Evolutionary conservation across 2,888 invertebrate species (phyloP), one percentile per base, ranked within the genome.

Genomic region (Sinotaia quadrata): DNA sequence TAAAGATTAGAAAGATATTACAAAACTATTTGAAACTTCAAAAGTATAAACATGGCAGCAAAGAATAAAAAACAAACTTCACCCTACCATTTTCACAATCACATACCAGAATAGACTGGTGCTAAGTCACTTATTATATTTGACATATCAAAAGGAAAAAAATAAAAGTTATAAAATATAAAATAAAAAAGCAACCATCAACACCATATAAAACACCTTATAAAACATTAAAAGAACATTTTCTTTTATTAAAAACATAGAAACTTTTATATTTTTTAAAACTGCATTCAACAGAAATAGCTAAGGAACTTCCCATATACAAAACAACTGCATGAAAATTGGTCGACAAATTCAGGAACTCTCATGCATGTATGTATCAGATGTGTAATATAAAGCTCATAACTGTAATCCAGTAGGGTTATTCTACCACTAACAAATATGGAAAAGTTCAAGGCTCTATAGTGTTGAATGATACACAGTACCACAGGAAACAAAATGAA

Each of bases 201-300:
- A 79, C 75, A 76, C 73, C 71, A 75, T n/a, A n/a, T n/a, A n/a
- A n/a, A 56, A 71, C 61, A 67, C 69, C 62, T 74, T 74, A 67
- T 72, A 74, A 77, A n/a, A n/a, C n/a, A n/a, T n/a, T n/a, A n/a
- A n/a, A 78, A 76, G 75, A 76, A 76, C 73, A 72, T 74, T 57
- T 78, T 71, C 67, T 73, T 80, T 78, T 78, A 76, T 78, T 75
- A 80, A 81, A 80, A 79, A 78, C 78, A 81, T 80, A 81, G 77
- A 81, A 80, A 81, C 78, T 75, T 77, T 76, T 75, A 78, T 76
- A 76, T 71, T 74, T 71, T 67, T 68, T 67, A 77, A 77, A 74
- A 73, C 75, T 73, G 76, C 75, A 76, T 78, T 72, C 73, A 80
- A 81, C 79, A 79, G n/a, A 80, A 80, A 78, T 75, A 77, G 78